Conservation (phyloP, 2,888 invertebrate species). For the Nymphalis c-album region DNA sequence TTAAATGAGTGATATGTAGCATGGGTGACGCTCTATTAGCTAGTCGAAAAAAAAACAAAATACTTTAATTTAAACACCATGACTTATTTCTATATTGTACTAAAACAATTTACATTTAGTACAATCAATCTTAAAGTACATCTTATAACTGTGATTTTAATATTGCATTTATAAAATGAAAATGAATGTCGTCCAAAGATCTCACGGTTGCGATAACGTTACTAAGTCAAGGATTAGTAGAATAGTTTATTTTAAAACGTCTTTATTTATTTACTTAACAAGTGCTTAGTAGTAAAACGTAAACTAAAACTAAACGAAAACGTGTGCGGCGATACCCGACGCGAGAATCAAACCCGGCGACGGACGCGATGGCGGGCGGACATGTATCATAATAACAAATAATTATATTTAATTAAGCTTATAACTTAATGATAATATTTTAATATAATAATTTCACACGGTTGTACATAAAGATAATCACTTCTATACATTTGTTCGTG, state of each 20-base stretch:
- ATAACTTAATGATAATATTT: not conserved
- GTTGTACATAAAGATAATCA: too few species aligned
- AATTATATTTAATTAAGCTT: not conserved
- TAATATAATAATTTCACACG: not conserved
- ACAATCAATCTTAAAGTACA: too few species aligned
- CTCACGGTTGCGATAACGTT: conserved; percentile 70
- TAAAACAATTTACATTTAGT: too few species aligned
- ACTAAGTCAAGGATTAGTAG: conserved; percentile 73
- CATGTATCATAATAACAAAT: not conserved
- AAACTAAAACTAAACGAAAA: conserved; percentile 52
- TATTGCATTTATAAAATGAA: conserved; percentile 25
- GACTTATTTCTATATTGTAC: too few species aligned
- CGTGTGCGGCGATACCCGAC: conserved; percentile 48
- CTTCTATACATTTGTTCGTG: too few species aligned
- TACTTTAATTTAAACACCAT: not conserved
- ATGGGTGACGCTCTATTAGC: conserved; percentile 12
- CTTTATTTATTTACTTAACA: conserved; percentile 78
- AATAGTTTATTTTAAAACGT: conserved; percentile 74
- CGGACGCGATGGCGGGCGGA: conserved; percentile 24
- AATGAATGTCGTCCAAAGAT: conserved; percentile 45
- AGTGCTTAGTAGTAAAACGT: conserved; percentile 77
- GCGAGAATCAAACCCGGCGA: conserved; percentile 55
- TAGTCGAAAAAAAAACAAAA: not conserved
- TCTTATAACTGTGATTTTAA: too few species aligned
- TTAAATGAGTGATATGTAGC: conserved; percentile 21